Evolutionary conservation across 1,140 invertebrate genomes (phyloP).

Genomic region (Danaus plexippus): DNA sequence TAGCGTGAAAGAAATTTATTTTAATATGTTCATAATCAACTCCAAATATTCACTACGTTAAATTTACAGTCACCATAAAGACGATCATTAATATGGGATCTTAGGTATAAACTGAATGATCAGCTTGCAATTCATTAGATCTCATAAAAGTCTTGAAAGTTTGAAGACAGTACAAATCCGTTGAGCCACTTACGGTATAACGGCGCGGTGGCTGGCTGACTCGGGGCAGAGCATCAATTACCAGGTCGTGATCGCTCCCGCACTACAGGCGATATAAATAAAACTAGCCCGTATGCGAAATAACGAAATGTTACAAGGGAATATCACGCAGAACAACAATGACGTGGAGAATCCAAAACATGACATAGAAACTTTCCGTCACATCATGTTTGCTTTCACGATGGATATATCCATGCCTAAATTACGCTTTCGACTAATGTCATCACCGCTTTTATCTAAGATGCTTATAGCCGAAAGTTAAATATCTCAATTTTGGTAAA

Average conservation of each 20-base stretch:
- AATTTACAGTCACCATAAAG: too few species aligned
- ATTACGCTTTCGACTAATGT: background rate
- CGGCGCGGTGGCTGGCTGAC: conserved; percentile 41
- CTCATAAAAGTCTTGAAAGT: conserved; percentile 8
- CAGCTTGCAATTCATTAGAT: conserved; percentile 1
- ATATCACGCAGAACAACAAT: conserved; percentile 23
- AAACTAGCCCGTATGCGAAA: conserved; percentile 52
- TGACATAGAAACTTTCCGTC: too few species aligned
- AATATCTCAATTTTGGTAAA: background rate
- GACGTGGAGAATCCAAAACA: too few species aligned
- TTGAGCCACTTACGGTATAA: conserved; percentile 40
- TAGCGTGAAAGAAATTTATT: conserved; percentile 3
- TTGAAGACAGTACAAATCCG: conserved; percentile 32
- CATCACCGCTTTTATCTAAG: too few species aligned
- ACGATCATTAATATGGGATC: background rate
- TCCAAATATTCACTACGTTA: too few species aligned
- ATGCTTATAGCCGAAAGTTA: too few species aligned
- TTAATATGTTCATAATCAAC: too few species aligned
- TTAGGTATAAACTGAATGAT: background rate
- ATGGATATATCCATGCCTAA: background rate
- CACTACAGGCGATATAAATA: conserved; percentile 61
- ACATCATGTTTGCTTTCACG: too few species aligned
- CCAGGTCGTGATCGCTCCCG: conserved; percentile 61
- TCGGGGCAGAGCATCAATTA: conserved; percentile 64
- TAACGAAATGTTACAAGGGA: conserved; percentile 58